These are phyloP conservation scores for Limnephilus auricula DNA, from an alignment of 2,888 invertebrate genomes.

Conservation along the genomic window DNA sequence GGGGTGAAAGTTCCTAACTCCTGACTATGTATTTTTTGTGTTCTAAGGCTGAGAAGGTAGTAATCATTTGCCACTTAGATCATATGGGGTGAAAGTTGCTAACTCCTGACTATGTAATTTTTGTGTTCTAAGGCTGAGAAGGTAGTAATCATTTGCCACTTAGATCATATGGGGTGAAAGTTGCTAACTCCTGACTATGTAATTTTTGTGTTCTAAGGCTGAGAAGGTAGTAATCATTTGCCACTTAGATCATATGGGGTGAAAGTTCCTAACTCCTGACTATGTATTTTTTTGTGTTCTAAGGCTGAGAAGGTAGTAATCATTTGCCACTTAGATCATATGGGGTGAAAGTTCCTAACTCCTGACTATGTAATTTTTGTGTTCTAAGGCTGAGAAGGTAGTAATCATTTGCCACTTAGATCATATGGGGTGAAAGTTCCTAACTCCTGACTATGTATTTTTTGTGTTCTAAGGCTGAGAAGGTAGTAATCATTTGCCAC, in stretches of 20 bases:
- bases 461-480: slow-evolving; percentile 55
- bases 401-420: not conserved
- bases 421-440: not conserved
- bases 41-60: slow-evolving; percentile 59
- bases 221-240: slow-evolving; percentile 44
- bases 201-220: slow-evolving; percentile 50
- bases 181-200: not conserved
- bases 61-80: not conserved
- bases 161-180: not conserved
- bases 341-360: not conserved
- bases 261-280: not conserved
- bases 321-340: not conserved
- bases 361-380: not conserved
- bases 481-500: slow-evolving; percentile 28
- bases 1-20: not conserved
- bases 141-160: slow-evolving; percentile 16
- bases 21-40: not conserved
- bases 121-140: slow-evolving; percentile 56
- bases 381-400: slow-evolving; percentile 59
- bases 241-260: not conserved
- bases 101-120: too few species aligned
- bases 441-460: not conserved
- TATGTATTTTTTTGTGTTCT: not conserved
- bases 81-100: not conserved
- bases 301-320: slow-evolving; percentile 58